Evolutionary conservation across 2,797 vertebrate genomes (phyloP), one percentile per base, ranked within the genome.

Genomic region (Echiichthys vipera): DNA sequence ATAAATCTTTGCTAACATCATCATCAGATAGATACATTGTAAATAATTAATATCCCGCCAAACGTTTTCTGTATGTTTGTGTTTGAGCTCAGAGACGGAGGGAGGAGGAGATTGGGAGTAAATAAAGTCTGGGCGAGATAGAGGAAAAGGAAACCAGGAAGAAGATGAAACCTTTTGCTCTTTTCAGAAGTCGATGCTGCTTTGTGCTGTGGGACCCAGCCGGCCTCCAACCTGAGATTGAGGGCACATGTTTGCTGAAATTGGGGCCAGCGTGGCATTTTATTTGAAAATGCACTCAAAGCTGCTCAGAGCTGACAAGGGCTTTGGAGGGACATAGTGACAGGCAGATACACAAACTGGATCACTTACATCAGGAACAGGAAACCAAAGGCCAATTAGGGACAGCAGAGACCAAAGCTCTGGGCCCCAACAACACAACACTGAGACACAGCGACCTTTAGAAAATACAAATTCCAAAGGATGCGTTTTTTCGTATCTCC

Each of bases 221-320:
- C 17, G 20, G 64, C 70, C 88, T 83, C 86, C 66, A 77, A 77
- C 76, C 79, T 86, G 81, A 93, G 90, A 92, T 89, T 90, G 91
- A 87, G 87, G 88, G 88, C 92, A 89, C 85, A 76, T 86, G 88
- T 86, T 71, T 55, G 72, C 76, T 70, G 86, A 92, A 90, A 92
- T 91, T 91, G 91, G 47, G 91, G 91, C 88, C 89, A 87, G 80
- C 80, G 88, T 87, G 80, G 81, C 84, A 83, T 92, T 93, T 92
- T 81, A 87, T 87, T 84, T 78, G 77, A 84, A 80, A 90, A 83
- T 47, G 61, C 79, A 79, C 83, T 85, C 66, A 78, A 72, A 81
- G 65, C 85, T 42, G 53, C 65, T 74, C 34, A 5, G 58, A 62
- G 67, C 77, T 6, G 82, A 83, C 71, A 25, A 54, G 73, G 64